Evolutionary conservation across 2,888 invertebrate species (phyloP).

Genomic region (Corbicula japonica): DNA sequence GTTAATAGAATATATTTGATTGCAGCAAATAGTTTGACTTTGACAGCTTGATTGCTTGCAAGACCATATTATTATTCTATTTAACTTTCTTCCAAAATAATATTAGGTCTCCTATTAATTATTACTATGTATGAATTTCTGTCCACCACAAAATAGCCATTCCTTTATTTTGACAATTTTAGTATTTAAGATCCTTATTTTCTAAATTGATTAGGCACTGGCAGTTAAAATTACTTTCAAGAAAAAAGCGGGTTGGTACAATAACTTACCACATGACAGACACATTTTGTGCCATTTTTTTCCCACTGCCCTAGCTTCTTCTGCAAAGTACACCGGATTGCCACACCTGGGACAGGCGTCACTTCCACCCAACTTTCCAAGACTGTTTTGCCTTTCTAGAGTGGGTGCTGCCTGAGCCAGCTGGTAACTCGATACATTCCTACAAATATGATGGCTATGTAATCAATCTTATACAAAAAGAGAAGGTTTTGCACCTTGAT

Average conservation of each 20-base stretch:
- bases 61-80: no score
- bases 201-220: no score
- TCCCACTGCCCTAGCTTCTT: slow-evolving; percentile 87
- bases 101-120: no score
- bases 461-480: neutral
- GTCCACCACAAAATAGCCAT: no score
- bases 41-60: no score
- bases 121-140: no score
- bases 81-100: no score
- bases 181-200: no score
- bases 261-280: slow-evolving; percentile 87
- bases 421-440: slow-evolving; percentile 77
- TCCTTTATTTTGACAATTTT: no score
- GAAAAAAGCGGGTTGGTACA: no score
- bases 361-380: slow-evolving; percentile 65
- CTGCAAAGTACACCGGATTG: slow-evolving; percentile 88
- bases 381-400: slow-evolving; percentile 54
- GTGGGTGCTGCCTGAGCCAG: slow-evolving; percentile 77
- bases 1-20: no score
- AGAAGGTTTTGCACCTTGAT: neutral
- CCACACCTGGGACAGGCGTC: slow-evolving; percentile 90
- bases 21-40: no score
- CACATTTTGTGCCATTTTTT: slow-evolving; percentile 88
- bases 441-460: slow-evolving; percentile 31
- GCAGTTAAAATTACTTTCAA: neutral